phyloP scores from a whole-genome alignment of 2,113 vertebrate genomes.

The Kobus ellipsiprymnus region DNA sequence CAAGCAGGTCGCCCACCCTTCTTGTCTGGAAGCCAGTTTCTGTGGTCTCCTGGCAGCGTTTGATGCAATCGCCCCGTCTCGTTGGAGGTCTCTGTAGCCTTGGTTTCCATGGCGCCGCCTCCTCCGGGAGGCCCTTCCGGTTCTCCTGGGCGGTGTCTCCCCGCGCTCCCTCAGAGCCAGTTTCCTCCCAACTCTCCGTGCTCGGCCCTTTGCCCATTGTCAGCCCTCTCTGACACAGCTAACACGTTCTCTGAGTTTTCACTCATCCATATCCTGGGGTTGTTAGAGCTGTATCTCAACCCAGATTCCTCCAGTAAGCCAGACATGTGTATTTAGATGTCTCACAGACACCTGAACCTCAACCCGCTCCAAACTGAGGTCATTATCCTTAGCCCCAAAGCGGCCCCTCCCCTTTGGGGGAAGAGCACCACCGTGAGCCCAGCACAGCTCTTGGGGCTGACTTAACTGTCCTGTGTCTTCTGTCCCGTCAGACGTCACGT shows the following conservation, averaged over 20 bases:
- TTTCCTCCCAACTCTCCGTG: neutral
- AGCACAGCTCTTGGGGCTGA: neutral
- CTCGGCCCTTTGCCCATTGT: neutral
- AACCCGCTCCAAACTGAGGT: neutral
- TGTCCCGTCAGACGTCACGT: too few relatives aligned
- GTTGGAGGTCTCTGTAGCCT: neutral
- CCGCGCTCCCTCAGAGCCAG: neutral
- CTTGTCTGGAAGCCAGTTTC: neutral
- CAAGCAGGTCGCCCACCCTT: neutral
- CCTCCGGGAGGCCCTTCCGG: neutral
- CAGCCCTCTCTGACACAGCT: too few relatives aligned
- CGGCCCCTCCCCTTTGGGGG: neutral
- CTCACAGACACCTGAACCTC: neutral
- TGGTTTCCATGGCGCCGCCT: neutral
- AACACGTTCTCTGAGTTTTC: neutral
- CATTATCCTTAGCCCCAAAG: neutral
- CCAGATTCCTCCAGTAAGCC: neutral
- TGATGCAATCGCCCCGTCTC: too few relatives aligned
- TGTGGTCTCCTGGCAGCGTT: neutral
- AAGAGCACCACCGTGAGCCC: neutral
- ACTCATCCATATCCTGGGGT: neutral
- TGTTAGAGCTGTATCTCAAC: neutral
- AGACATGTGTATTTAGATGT: neutral
- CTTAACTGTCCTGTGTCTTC: neutral
- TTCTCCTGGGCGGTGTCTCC: neutral